These are phyloP conservation scores for Pantherophis vulpinus DNA, from an alignment of 2,797 vertebrate species.

Conservation along the genomic window DNA sequence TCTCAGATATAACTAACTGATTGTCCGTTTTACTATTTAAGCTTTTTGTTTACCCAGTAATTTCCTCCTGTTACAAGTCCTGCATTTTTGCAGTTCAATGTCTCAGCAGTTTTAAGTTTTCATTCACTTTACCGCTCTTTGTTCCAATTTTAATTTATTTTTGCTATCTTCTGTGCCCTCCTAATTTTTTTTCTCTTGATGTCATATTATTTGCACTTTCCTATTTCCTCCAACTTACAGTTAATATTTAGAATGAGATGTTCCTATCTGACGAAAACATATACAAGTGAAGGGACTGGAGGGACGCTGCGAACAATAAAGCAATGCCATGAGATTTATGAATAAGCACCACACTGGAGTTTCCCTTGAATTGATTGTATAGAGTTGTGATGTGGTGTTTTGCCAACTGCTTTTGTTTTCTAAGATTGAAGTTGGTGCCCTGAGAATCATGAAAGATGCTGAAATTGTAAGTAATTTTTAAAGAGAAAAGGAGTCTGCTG, in stretches of 20 bases:
- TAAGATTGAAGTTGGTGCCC: not conserved
- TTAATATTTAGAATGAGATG: not conserved
- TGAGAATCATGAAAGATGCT: not conserved
- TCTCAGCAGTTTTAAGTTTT: conserved; percentile 2
- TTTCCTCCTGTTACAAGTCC: conserved; percentile 33
- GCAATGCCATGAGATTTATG: not conserved
- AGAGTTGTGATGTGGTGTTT: not conserved
- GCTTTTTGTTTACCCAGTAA: not conserved
- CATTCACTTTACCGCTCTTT: not conserved
- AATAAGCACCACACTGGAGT: not conserved
- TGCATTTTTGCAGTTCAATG: conserved; percentile 27
- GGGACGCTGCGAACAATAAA: not conserved
- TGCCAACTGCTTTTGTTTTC: not conserved
- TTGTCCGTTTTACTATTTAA: not conserved
- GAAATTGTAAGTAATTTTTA: not conserved
- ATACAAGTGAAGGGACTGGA: not conserved
- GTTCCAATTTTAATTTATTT: conserved; percentile 1
- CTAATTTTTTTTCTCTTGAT: not conserved
- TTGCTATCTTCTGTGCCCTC: not conserved
- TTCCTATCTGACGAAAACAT: not conserved
- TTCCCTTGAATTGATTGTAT: not conserved
- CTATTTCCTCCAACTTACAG: not conserved
- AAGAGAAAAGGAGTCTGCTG: not conserved
- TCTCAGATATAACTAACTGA: not conserved
- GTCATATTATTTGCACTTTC: not conserved